Base-by-base conservation (phyloP, 2,113 vertebrate species). In the Accipiter cooperii region DNA sequence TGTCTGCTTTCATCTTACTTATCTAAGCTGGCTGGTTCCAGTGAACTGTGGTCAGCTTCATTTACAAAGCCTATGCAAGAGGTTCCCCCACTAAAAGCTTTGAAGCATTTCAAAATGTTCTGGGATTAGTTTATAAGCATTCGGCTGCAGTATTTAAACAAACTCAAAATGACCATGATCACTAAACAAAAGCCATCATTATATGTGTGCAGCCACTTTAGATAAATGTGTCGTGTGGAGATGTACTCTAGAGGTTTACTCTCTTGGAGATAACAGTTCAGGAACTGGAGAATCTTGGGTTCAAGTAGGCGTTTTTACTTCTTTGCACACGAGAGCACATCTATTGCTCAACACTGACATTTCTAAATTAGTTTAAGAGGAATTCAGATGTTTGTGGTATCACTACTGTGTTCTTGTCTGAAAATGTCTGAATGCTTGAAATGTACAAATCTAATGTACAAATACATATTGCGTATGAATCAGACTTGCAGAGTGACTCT, bases 1-100 rank as follows among this genome's bases (percentile, higher is more conserved):
- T 93, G 98, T 99, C 98, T 94, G 97, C 97, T 98, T 98, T 98
- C 97, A 98, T 99, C 98, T 98, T 98, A 97, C 97, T 98, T 98
- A 98, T 98, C 94, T 96, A 98, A 98, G 97, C 96, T 96, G 98
- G 98, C 98, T 98, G 97, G 95, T 98, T 98, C 95, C 98, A 98
- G 97, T 98, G 97, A 98, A 98, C 98, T 98, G 98, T 98, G 98
- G 97, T 97, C 98, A 96, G 93, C 95, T 97, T 97, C 96, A 87
- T 93, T 96, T 96, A 90, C 96, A 97, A 96, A 97, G 91, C 96
- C 96, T 84, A 52, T 95, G 92, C 97, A 93, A 87, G 96, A 96
- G 96, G 93, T 96, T 98, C 90, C 82, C 94, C 94, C 1, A 31
- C 96, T 98, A 98, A 98, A 98, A 98, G 98, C 98, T 98, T 98